Evolutionary conservation across 1,140 invertebrate genomes (phyloP), one percentile per base, ranked within the genome.

Genomic region (Anagrus nilaparvatae): DNA sequence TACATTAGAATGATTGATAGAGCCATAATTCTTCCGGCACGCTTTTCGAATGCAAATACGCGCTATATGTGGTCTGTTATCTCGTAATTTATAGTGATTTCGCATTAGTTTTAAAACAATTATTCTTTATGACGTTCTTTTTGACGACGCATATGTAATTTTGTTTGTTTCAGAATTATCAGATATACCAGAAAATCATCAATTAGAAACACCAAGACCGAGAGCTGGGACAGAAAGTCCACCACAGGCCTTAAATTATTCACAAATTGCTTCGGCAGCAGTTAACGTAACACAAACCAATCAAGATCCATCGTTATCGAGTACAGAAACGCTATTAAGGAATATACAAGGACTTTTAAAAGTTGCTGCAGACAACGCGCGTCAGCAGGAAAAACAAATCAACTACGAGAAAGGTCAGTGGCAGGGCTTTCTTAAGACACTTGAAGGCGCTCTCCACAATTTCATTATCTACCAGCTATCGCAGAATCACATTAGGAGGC

Each of bases 321-420:
- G 88, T 51, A 92, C 89, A 14, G 90, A 95, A 67, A 92, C 89
- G 28, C 75, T 96, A 31, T 77, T 95, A 34, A 76, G 91, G 50
- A 96, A 96, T 67, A 95, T 96, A 55, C 89, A 95, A 67, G 91
- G 90, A 16, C 75, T 95, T 44, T 78, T 95, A 30, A 93, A 94
- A 67, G 89, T 95, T 31, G 92, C 91, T 8, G 89, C 88, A 7
- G 91, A 95, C 67, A 95, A 94, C 72, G 90, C 91, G 23, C 76
- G 90, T 48, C 90, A 95, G 59, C 89, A 94, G 67, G 91, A 96
- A 63, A 76, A 89, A 50, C 88, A 94, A 69, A 87, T 93, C 63
- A 91, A 85, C 73, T 89, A 91, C 65, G 91, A 96, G 71, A 95
- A 93, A 90, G 89, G 92, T 95, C 64, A 69, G 66, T 67, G 65